These are phyloP conservation scores for Monochamus saltuarius DNA, from an alignment of 1,140 invertebrate species.

Conservation along the genomic window DNA sequence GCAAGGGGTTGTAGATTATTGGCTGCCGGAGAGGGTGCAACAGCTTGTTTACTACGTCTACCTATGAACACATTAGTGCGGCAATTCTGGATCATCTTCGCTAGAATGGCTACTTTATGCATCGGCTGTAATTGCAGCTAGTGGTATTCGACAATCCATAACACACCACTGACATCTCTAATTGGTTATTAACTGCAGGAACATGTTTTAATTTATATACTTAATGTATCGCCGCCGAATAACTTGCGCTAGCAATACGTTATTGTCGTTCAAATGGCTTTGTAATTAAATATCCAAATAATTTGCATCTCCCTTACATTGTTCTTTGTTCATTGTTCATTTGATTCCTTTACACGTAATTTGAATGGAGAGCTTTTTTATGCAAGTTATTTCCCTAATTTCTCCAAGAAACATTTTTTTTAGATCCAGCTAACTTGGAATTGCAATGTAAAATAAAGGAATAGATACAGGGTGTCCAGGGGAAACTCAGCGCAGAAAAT, in stretches of 20 bases:
- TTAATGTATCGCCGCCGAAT: neutral
- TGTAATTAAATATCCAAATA: too few relatives aligned
- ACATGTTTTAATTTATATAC: conserved; percentile 1
- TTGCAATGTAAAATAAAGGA: too few relatives aligned
- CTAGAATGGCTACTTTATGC: conserved; percentile 25
- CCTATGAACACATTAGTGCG: conserved; percentile 25
- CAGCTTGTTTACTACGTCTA: conserved; percentile 31
- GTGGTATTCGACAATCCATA: conserved; percentile 26
- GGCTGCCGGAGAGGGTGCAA: conserved; percentile 13
- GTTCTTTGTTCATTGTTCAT: neutral
- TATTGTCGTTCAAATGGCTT: too few relatives aligned
- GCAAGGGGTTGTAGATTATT: too few relatives aligned
- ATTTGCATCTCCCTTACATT: neutral
- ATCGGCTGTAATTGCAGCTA: conserved; percentile 24
- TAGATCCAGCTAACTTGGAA: too few relatives aligned
- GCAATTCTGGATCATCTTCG: conserved; percentile 30
- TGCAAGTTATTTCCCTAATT: too few relatives aligned
- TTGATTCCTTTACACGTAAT: neutral
- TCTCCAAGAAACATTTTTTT: too few relatives aligned
- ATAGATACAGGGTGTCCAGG: too few relatives aligned
- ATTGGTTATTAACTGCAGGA: conserved; percentile 21
- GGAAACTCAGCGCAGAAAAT: too few relatives aligned
- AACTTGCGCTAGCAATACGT: too few relatives aligned
- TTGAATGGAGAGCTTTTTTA: neutral
- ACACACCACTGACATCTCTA: conserved; percentile 25